These are phyloP conservation scores for Drosophila persimilis DNA, from an alignment of 1,140 invertebrate species.

Conservation along the genomic window DNA sequence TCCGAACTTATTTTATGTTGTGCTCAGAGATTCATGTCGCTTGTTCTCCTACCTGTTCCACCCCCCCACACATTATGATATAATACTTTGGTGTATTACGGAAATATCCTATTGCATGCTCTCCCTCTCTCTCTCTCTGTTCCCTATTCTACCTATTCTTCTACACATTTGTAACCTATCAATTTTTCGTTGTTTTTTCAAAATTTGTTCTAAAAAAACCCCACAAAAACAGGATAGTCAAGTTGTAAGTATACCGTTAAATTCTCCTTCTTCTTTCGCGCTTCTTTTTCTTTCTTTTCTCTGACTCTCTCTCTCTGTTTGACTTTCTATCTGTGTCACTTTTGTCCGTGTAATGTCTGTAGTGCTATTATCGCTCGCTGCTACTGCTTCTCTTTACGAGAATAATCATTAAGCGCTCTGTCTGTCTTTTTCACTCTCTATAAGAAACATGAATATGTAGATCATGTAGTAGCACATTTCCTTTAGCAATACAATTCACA, in stretches of 20 bases:
- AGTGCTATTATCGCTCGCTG: slow-evolving; percentile 34
- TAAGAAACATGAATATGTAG: no score
- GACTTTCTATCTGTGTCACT: slow-evolving; percentile 35
- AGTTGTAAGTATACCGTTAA: slow-evolving; percentile 79
- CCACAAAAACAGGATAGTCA: slow-evolving; percentile 76
- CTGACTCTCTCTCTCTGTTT: slow-evolving; percentile 32
- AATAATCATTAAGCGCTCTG: slow-evolving; percentile 4
- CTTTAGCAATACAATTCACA: no score
- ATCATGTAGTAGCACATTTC: no score
- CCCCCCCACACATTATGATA: not conserved
- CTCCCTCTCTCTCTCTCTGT: slow-evolving; percentile 19
- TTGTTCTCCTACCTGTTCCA: no score
- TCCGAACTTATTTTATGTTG: no score
- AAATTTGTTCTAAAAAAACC: slow-evolving; percentile 59
- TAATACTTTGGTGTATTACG: no score
- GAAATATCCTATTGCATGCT: slow-evolving; percentile 20
- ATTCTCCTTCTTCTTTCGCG: slow-evolving; percentile 59
- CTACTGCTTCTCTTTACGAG: slow-evolving; percentile 7
- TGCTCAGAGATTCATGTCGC: no score
- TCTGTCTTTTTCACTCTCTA: no score
- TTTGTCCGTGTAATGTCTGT: slow-evolving; percentile 40
- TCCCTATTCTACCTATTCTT: slow-evolving; percentile 49
- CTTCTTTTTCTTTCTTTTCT: slow-evolving; percentile 44
- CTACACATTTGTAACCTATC: slow-evolving; percentile 76
- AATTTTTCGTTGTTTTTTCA: slow-evolving; percentile 76